Conservation (phyloP, 2,113 vertebrate species). For the Myiozetetes cayanensis region DNA sequence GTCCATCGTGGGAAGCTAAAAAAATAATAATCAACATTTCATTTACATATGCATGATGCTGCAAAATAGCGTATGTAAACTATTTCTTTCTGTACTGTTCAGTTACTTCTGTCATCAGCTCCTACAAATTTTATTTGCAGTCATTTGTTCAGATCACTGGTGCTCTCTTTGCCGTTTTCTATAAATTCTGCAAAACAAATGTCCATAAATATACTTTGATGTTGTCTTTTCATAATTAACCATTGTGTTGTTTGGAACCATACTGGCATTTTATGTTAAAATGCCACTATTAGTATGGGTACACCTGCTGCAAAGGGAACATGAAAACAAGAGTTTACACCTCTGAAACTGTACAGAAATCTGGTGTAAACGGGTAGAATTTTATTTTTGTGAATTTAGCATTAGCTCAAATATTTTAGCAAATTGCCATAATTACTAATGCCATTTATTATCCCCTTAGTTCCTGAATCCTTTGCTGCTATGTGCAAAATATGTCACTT, state of each 20-base stretch:
- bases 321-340: constrained; percentile 70
- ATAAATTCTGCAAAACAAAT: constrained; percentile 77
- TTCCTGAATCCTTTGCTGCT: constrained; percentile 21
- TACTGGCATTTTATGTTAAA: constrained; percentile 83
- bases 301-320: constrained; percentile 75
- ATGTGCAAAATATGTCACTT: neutral
- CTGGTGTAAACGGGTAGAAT: constrained; percentile 72
- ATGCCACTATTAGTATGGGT: constrained; percentile 77
- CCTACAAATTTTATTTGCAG: constrained; percentile 72
- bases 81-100: constrained; percentile 74
- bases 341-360: constrained; percentile 52
- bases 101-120: constrained; percentile 73
- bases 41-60: constrained; percentile 90
- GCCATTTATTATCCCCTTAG: neutral
- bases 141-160: constrained; percentile 70
- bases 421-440: neutral
- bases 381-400: neutral
- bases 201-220: constrained; percentile 75
- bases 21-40: constrained; percentile 86
- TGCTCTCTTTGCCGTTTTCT: constrained; percentile 67
- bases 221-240: constrained; percentile 84
- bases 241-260: constrained; percentile 75
- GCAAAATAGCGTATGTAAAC: constrained; percentile 76
- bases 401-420: constrained; percentile 8
- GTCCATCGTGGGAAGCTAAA: constrained; percentile 86